Evolutionary conservation across 2,797 vertebrate genomes (phyloP).

Genomic region (Anisognathus igniventris): DNA sequence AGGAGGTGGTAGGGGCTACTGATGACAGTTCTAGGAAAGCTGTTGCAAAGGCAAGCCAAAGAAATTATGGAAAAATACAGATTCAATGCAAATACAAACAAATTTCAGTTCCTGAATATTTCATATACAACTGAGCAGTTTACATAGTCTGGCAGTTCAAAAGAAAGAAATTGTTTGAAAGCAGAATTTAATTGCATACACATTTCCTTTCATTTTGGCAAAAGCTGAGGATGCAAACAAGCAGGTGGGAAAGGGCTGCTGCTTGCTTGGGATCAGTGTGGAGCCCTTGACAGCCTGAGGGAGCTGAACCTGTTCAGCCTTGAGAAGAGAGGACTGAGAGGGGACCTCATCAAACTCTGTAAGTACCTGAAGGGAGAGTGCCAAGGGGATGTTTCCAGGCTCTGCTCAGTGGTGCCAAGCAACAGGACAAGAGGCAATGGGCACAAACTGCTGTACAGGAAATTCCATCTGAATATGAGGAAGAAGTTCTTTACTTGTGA

Average conservation of each 20-base stretch:
- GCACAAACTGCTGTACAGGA: neutral
- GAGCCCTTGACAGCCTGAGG: neutral
- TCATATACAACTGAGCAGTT: neutral
- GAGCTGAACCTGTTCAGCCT: neutral
- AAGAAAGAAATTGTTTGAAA: neutral
- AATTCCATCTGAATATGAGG: neutral
- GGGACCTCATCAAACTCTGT: neutral
- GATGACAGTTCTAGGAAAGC: neutral
- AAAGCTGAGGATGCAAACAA: neutral
- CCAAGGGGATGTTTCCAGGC: neutral
- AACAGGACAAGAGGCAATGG: neutral
- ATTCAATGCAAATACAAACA: neutral
- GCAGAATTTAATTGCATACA: neutral
- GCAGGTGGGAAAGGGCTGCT: neutral
- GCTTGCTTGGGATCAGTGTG: neutral
- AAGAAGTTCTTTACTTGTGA: neutral
- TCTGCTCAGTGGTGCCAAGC: neutral
- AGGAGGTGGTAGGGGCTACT: neutral
- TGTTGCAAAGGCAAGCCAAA: neutral
- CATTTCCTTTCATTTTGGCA: neutral
- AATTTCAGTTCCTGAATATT: neutral
- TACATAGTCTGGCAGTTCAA: neutral
- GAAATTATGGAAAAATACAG: neutral
- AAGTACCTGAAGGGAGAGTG: neutral
- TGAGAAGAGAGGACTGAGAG: rapidly evolving